Conservation (phyloP, 2,888 invertebrate species). For the Calameuta idolon region DNA sequence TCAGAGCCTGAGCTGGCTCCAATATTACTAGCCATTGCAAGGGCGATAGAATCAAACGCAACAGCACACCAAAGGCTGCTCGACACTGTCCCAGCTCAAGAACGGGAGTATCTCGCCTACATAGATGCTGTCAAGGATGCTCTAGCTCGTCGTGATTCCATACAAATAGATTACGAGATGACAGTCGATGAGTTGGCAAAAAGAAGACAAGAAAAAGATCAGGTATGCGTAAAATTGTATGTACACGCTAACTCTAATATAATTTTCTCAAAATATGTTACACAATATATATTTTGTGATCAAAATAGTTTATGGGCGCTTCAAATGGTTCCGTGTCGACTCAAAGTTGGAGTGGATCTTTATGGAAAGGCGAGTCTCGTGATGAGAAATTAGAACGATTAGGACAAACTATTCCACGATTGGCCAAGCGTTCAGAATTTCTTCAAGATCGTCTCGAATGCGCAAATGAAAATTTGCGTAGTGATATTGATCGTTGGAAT, state of each 20-base stretch:
- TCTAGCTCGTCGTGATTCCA: constrained; percentile 73
- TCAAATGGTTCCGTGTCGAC: constrained; percentile 41
- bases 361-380: constrained; percentile 73
- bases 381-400: constrained; percentile 70
- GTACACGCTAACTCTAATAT: not conserved
- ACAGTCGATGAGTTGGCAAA: constrained; percentile 75
- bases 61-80: constrained; percentile 69
- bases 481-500: constrained; percentile 78
- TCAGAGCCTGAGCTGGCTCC: constrained; percentile 71
- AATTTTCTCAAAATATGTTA: constrained; percentile 6
- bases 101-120: constrained; percentile 75
- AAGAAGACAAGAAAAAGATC: constrained; percentile 73
- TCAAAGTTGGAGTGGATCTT: constrained; percentile 66
- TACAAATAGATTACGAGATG: constrained; percentile 75
- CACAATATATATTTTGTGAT: constrained; percentile 24
- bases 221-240: constrained; percentile 63
- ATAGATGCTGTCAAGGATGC: constrained; percentile 78
- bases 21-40: constrained; percentile 67
- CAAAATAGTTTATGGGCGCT: constrained; percentile 42
- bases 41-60: constrained; percentile 68
- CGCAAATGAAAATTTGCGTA: constrained; percentile 76
- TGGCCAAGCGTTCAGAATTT: constrained; percentile 69
- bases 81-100: constrained; percentile 66
- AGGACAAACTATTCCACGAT: constrained; percentile 68
- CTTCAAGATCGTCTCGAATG: constrained; percentile 76